Base-by-base conservation (phyloP, 1,140 invertebrate genomes). In the Magallana ariakensis region DNA sequence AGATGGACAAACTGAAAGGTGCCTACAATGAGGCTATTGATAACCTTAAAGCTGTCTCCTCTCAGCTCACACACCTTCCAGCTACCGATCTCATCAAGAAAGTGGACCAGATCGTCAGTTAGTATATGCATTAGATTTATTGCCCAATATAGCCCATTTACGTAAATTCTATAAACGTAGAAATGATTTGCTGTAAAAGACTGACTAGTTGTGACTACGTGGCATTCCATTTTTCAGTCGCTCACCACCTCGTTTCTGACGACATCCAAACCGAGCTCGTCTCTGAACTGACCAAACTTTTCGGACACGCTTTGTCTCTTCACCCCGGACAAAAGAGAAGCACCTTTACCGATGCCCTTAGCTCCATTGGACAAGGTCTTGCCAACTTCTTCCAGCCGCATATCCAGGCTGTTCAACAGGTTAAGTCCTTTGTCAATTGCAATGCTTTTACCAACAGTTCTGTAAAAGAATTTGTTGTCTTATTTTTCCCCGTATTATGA, bases 331-430 rank as follows among this genome's bases (percentile, higher is more conserved):
- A 53, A 0, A 82, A 82, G 46, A 55, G 80, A 56, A 54, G 16
- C 19, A 22, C 15, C 16, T 82, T 82, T 16, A 19, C 80, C 16
- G 80, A 82, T 15, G 16, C 80, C 19, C 80, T 82, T 16, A 10
- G 53, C 5, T 15, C 33, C n/a, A 26, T 82, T 16, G 80, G 80
- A 82, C 80, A 82, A 9, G 46, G 80, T 82, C 57, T 87, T 26
- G 80, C 85, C 10, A 16, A 10, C 16, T 87, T 87, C 53, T 87
- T 87, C 81, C 85, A 87, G 22, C 85, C 85, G 7, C 85, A 87
- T 75, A 15, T 87, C 55, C 80, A 87, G 16, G 85, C 80, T 26
- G 13, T 58, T 4, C 81, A 83, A 66, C 80, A 87, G 60, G 80
- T 82, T 5, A 75, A 5, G 22, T 19, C 8, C 13, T 11, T 7